Evolutionary conservation across 2,797 vertebrate species (phyloP), one percentile per base, ranked within the genome.

Genomic region (Chiropotes sagulatus): DNA sequence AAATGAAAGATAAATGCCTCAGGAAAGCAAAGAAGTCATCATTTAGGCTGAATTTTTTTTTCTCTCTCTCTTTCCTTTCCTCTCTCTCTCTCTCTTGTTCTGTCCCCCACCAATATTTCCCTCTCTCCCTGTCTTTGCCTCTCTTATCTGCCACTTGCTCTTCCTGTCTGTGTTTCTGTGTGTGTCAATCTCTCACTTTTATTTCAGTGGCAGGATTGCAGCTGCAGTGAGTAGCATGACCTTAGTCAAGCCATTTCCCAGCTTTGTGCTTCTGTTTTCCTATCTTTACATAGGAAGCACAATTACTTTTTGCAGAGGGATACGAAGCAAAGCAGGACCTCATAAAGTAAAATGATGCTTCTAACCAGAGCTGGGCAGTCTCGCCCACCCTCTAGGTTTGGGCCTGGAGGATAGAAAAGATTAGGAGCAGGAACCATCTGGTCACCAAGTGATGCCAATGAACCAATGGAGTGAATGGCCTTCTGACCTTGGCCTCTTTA

Each of bases 1-100:
- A 98, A 96, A 97, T 97, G 98, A 98, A 98, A 99, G 98, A 98
- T 98, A 98, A 98, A 98, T 64, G 95, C 97, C 97, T 78, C 94
- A 93, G 97, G 96, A 97, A 98, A 97, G 97, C 97, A 90, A 96
- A 95, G 94, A 93, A 81, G 91, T 97, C 96, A 95, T 98, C 46
- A 22, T 48, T 96, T 93, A 72, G 85, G 90, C 78, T 36, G 89
- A 19, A 0, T 61, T 80, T 88, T 7, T 11, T 52, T 26, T 48
- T 83, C 46, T 72, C 30, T 46, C 26, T 82, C n/a, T 44, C 46
- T 67, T 78, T 61, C 72, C 13, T 54, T n/a, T 57, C 57, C 79
- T 84, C 54, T 70, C 33, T 58, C 33, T 58, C 46, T 64, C 46
- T 73, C 46, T 84, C 36, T 94, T 48, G 4, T 80, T 73, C 93